These are phyloP conservation scores for Eurosta solidaginis DNA, from an alignment of 1,140 invertebrate genomes.

Conservation along the genomic window DNA sequence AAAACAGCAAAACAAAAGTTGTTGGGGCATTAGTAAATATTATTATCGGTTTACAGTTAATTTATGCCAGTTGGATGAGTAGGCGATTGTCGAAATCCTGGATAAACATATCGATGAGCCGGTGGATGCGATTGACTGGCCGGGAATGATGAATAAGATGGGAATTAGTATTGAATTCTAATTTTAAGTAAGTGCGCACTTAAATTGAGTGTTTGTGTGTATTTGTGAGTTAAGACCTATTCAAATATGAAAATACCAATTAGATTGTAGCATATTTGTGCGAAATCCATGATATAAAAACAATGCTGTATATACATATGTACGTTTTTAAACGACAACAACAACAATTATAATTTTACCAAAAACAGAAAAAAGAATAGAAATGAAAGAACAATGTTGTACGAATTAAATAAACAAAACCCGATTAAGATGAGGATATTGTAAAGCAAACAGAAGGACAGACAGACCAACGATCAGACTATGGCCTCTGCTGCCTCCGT, in stretches of 20 bases:
- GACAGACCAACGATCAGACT: too few species aligned
- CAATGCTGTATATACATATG: neutral
- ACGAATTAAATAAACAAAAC: conserved; percentile 32
- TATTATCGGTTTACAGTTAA: conserved; percentile 34
- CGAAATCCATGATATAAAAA: neutral
- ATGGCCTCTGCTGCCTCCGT: too few species aligned
- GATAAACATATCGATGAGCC: neutral
- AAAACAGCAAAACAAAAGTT: neutral
- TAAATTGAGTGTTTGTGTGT: too few species aligned
- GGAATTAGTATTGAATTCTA: neutral
- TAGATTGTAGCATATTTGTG: conserved; percentile 15
- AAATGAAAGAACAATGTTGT: conserved; percentile 28
- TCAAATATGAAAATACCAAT: conserved; percentile 30
- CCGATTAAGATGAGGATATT: too few species aligned
- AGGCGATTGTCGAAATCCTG: neutral
- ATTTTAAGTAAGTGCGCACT: too few species aligned
- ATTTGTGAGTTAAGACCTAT: conserved; percentile 32
- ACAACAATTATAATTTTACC: neutral
- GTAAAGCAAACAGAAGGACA: neutral
- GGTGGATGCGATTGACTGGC: neutral
- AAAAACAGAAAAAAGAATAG: neutral
- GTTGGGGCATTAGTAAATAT: conserved; percentile 4
- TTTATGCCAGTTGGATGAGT: conserved; percentile 29
- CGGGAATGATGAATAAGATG: neutral
- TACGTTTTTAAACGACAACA: neutral